These are phyloP conservation scores for Geotrupes spiniger DNA, from an alignment of 2,888 invertebrate genomes.

Conservation along the genomic window DNA sequence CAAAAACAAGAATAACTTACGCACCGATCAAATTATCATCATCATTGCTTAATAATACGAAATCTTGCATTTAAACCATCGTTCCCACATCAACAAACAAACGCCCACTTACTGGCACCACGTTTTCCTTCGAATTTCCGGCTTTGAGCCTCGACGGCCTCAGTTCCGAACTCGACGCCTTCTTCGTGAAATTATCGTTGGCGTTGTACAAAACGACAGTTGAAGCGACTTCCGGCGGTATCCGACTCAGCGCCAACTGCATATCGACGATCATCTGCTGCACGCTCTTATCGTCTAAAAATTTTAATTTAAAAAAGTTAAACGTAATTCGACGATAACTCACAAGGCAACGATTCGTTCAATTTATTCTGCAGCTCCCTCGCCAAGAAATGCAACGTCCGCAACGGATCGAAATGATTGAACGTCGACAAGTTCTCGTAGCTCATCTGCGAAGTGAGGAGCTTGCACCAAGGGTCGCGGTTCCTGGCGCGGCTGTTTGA, in stretches of 20 bases:
- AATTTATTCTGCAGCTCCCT: slow-evolving; percentile 45
- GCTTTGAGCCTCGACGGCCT: slow-evolving; percentile 9
- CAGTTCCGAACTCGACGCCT: slow-evolving; percentile 11
- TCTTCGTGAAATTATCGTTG: slow-evolving; percentile 8
- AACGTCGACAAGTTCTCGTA: slow-evolving; percentile 39
- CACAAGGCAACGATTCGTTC: slow-evolving; percentile 37
- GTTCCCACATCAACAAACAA: neutral
- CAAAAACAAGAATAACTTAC: no score
- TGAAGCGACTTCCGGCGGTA: slow-evolving; percentile 46
- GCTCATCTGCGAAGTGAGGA: slow-evolving; percentile 33
- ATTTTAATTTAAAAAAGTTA: neutral
- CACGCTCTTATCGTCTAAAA: slow-evolving; percentile 38
- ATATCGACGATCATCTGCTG: slow-evolving; percentile 45
- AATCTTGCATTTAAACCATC: no score
- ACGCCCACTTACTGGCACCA: neutral
- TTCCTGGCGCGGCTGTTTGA: slow-evolving; percentile 8
- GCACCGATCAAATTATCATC: no score
- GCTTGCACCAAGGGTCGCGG: slow-evolving; percentile 37
- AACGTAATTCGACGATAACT: slow-evolving; percentile 15
- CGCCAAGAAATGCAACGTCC: slow-evolving; percentile 47
- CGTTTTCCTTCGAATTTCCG: neutral
- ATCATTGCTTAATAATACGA: no score
- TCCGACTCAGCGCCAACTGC: slow-evolving; percentile 44
- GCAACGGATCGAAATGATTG: slow-evolving; percentile 45
- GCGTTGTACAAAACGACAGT: slow-evolving; percentile 32